Base-by-base conservation (phyloP, 2,888 invertebrate genomes). In the Bombylius major region DNA sequence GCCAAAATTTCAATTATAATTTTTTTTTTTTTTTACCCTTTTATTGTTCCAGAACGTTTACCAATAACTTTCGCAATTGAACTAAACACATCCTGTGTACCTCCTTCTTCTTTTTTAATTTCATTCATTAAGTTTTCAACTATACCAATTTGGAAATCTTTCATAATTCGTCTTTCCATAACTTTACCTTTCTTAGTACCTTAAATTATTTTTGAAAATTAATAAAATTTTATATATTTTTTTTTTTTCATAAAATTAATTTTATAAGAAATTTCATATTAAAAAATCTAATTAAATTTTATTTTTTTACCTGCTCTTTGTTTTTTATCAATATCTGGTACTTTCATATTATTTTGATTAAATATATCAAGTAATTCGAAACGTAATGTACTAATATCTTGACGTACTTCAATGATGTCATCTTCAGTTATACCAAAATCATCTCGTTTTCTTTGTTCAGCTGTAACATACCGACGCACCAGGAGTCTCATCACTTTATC, bases 371-470 rank as follows among this genome's bases (percentile, higher is more conserved):
- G 84, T 32, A 97, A 78, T 69, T 97, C 96, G 71, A 87, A 97
- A 60, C 94, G 80, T 62, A 97, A 80, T 5, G 93, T 88, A n/a
- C 93, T 94, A 60, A 97, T 94, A 70, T 97, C 97, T 69, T 97
- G 96, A 65, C 97, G 82, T 66, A 97, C 92, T 77, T 98, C 98
- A 82, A 95, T 95, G 61, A 98, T 90, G 72, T 98, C 97, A 73
- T 98, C 98, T 70, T 97, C 97, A 0, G 92, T 94, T 33, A 97
- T 89, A 9, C 92, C 91, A 59, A 86, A 89, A 55, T 93, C 91
- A 69, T 96, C 94, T 52, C 91, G 81, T 62, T 89, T 91, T 49
- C 88, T 76, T 71, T 92, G 92, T 70, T 91, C 91, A 0, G 88
- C 85, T 0, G 89, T 92, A 14, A 97, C 87, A 77, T 94, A 97